phyloP scores from a whole-genome alignment of 1,140 invertebrate species.

The Drosophila ercepeae region DNA sequence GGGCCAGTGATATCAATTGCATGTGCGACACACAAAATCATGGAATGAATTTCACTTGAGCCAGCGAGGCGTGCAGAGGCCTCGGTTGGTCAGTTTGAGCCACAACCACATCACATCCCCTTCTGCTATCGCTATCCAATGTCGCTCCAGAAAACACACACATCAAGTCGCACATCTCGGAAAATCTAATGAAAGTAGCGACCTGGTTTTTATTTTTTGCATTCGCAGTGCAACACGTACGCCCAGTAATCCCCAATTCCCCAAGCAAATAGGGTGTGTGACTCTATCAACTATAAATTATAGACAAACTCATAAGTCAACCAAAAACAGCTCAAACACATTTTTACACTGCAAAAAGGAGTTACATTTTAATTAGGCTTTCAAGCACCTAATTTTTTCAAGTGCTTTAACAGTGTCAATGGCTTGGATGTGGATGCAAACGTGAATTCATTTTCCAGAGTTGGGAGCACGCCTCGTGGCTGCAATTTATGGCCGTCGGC shows the following conservation, averaged over 20 bases:
- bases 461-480: constrained; percentile 50
- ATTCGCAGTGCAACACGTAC: constrained; percentile 65
- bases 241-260: constrained; percentile 13
- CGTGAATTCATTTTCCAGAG: constrained; percentile 20
- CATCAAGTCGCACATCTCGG: constrained; percentile 23
- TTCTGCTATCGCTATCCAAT: constrained; percentile 44
- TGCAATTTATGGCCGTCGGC: constrained; percentile 64
- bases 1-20: constrained; percentile 77
- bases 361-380: background rate
- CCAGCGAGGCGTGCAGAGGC: constrained; percentile 56
- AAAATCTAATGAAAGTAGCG: constrained; percentile 80
- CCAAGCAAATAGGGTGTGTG: constrained; percentile 34
- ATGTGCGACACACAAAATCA: constrained; percentile 80
- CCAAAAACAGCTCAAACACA: too few relatives aligned
- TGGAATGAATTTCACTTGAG: constrained; percentile 56
- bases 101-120: background rate
- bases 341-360: too few relatives aligned
- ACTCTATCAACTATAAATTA: too few relatives aligned
- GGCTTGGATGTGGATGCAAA: constrained; percentile 27
- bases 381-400: background rate
- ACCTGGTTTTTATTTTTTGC: constrained; percentile 67
- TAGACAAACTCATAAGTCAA: too few relatives aligned
- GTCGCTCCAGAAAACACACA: constrained; percentile 54
- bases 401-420: constrained; percentile 36
- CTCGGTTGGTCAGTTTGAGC: constrained; percentile 21